These are phyloP conservation scores for Dorcus parallelipipedus DNA, from an alignment of 2,888 invertebrate genomes.

Conservation along the genomic window DNA sequence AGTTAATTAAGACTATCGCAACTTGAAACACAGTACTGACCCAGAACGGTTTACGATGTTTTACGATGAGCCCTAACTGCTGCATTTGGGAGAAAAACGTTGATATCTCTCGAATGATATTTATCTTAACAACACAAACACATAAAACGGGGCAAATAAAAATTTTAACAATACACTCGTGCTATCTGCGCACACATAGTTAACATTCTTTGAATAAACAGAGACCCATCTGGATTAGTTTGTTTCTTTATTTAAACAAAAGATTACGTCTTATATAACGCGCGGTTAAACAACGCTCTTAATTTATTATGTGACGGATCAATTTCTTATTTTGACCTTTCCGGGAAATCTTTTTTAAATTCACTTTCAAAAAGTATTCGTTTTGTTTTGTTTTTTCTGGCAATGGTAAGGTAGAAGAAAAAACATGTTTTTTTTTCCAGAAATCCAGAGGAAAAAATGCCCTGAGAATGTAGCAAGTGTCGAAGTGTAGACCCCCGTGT, in stretches of 20 bases:
- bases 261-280: constrained; percentile 1
- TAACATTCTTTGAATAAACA: constrained; percentile 2
- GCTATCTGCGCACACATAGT: constrained; percentile 1
- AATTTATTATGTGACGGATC: neutral
- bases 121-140: neutral
- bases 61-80: too few species aligned
- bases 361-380: too few species aligned
- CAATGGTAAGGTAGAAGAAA: too few species aligned
- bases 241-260: constrained; percentile 1
- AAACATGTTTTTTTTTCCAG: neutral
- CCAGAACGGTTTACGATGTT: too few species aligned
- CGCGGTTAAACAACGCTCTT: neutral
- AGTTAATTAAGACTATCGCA: too few species aligned
- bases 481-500: constrained; percentile 26
- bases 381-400: too few species aligned
- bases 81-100: too few species aligned
- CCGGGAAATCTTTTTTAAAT: too few species aligned
- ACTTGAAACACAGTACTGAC: too few species aligned
- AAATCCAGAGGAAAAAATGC: constrained; percentile 25
- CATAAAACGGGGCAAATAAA: neutral
- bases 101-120: neutral
- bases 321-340: too few species aligned
- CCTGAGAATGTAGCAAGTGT: constrained; percentile 45
- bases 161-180: neutral
- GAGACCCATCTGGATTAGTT: neutral